Evolutionary conservation across 1,140 invertebrate species (phyloP), one percentile per base, ranked within the genome.

Genomic region (Zaprionus kolodkinae): DNA sequence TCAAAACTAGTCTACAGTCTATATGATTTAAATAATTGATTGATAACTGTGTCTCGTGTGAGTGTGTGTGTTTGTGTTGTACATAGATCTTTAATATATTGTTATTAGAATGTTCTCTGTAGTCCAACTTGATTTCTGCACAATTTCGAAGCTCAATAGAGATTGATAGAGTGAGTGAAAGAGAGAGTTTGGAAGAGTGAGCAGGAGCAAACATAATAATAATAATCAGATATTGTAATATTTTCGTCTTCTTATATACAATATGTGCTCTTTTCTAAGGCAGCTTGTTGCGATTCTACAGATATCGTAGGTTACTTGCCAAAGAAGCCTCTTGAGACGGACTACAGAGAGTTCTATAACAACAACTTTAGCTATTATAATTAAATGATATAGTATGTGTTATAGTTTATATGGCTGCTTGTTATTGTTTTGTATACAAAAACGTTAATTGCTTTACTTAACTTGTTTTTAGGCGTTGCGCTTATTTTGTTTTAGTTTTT

Each of bases 271-370:
- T 50, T 11, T 45, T n/a, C 11, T 21, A 50, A 25, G 38, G 17
- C 45, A 50, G 45, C 45, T 11, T 11, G 17, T 17, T 50, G 45
- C 17, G 17, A 25, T 25, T 50, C 17, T 12, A 48, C 45, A 48
- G 38, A 40, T 40, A 40, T 13, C 21, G 21, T 21, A 21, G 21
- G 21, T 21, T 21, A 21, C 21, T 36, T 40, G 40, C 40, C 12
- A 56, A 21, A 66, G 27, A 43, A 30, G n/a, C 35, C 40, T 36
- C 43, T 27, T 12, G 12, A 1, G 0, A 6, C n/a, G 33, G 43
- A 72, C 70, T 60, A 72, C 70, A 72, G 63, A 72, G 63, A 72
- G 55, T 72, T 50, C 17, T 45, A 30, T 62, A 71, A 65, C 21
- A 60, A 63, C n/a, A 45, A 35, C 15, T 43, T 27, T 43, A 36